These are phyloP conservation scores for Patella ulyssiponensis DNA, from an alignment of 2,888 invertebrate genomes.

Conservation along the genomic window DNA sequence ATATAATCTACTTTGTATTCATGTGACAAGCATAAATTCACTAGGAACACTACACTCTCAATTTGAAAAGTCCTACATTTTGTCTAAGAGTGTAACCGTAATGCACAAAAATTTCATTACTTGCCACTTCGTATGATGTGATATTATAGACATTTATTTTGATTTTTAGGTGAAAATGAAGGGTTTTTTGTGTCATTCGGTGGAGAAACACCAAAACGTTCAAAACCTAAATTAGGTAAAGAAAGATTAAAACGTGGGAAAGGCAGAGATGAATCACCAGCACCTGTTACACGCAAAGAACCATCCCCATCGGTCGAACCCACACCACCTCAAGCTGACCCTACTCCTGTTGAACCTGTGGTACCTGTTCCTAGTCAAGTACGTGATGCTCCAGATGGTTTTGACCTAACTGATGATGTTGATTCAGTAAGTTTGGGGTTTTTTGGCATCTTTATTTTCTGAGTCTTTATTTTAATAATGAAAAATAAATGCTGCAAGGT, in stretches of 20 bases:
- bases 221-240: constrained; percentile 77
- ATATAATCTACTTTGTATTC: no score
- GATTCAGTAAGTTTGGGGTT: background rate
- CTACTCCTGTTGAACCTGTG: constrained; percentile 11
- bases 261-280: constrained; percentile 13
- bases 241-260: constrained; percentile 12
- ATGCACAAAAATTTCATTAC: no score
- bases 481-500: no score
- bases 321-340: background rate
- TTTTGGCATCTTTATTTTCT: background rate
- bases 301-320: background rate
- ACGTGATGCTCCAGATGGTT: constrained; percentile 10
- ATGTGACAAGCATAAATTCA: no score
- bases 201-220: constrained; percentile 78
- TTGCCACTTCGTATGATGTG: no score
- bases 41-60: no score
- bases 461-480: no score
- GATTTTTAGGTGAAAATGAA: constrained; percentile 31
- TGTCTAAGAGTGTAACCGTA: no score
- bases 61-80: no score
- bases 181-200: constrained; percentile 94
- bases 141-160: no score
- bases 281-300: background rate
- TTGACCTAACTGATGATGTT: background rate
- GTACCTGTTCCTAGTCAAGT: background rate